phyloP scores from a whole-genome alignment of 2,888 invertebrate genomes.

The Beris chalybata region DNA sequence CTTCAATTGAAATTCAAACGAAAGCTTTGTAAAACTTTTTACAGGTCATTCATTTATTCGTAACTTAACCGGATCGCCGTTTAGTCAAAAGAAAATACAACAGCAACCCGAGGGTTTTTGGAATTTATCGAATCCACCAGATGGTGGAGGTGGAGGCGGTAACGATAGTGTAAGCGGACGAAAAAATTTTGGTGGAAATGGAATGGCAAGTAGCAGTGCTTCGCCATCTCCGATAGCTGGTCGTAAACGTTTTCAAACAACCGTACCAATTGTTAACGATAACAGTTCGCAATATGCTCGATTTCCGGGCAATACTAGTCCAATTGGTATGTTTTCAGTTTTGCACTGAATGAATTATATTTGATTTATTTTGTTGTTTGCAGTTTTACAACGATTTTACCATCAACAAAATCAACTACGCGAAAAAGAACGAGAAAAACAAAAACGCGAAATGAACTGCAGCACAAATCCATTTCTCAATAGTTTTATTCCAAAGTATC shows the following conservation, averaged over 20 bases:
- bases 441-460: constrained; percentile 39
- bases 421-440: constrained; percentile 57
- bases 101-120: constrained; percentile 41
- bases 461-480: constrained; percentile 53
- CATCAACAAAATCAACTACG: constrained; percentile 76
- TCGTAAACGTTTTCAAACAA: constrained; percentile 46
- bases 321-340: constrained; percentile 58
- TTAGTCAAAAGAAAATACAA: constrained; percentile 53
- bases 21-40: neutral
- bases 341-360: neutral
- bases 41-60: constrained; percentile 52
- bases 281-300: constrained; percentile 44
- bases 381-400: constrained; percentile 73
- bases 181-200: constrained; percentile 18
- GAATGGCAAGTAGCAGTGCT: constrained; percentile 22
- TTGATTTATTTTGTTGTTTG: constrained; percentile 9
- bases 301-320: constrained; percentile 72
- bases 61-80: constrained; percentile 54
- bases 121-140: constrained; percentile 43
- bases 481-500: constrained; percentile 47
- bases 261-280: constrained; percentile 42
- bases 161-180: constrained; percentile 41
- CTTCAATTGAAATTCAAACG: constrained; percentile 22
- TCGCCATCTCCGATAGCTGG: constrained; percentile 40
- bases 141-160: constrained; percentile 42